Base-by-base conservation (phyloP, 2,888 invertebrate species). In the Drosophila rubida region DNA sequence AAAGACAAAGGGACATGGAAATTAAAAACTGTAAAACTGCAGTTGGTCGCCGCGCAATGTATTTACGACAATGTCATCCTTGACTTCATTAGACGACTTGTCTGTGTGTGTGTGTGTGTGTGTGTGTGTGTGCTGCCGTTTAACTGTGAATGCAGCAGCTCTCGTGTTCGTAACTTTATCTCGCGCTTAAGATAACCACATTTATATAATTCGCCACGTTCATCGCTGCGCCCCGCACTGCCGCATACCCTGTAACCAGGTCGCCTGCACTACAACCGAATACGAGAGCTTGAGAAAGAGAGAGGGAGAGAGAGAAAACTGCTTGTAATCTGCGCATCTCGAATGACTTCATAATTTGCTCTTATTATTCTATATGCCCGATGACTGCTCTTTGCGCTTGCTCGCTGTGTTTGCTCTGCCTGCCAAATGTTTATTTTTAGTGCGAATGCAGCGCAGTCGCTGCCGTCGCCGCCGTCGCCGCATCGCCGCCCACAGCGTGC, bases 61-160 rank as follows among this genome's bases (percentile, higher is more conserved):
- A 62, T 62, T 67, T 67, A 27, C 69, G 75, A 80, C 86, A 87
- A 83, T 88, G 87, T 76, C 88, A 90, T 90, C 90, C 90, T 90
- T 90, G 90, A 90, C 90, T 90, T 90, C 88, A 86, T 89, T 90
- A 86, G 78, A 87, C 22, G 50, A 32, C 58, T n/a, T n/a, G n/a
- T n/a, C n/a, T n/a, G n/a, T n/a, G n/a, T n/a, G n/a, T n/a, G n/a
- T n/a, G n/a, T n/a, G n/a, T n/a, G n/a, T n/a, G n/a, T n/a, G n/a
- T n/a, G n/a, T n/a, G n/a, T n/a, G n/a, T n/a, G 45, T 73, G 57
- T 73, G 39, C 54, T 71, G 78, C 77, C 79, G 72, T 75, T 55
- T 48, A 68, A 59, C 54, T 55, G 59, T 53, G 45, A 51, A 53
- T 61, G 46, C n/a, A n/a, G n/a, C n/a, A n/a, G n/a, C n/a, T 14